Evolutionary conservation across 2,797 vertebrate species (phyloP).

Genomic region (Thalassophryne amazonica): DNA sequence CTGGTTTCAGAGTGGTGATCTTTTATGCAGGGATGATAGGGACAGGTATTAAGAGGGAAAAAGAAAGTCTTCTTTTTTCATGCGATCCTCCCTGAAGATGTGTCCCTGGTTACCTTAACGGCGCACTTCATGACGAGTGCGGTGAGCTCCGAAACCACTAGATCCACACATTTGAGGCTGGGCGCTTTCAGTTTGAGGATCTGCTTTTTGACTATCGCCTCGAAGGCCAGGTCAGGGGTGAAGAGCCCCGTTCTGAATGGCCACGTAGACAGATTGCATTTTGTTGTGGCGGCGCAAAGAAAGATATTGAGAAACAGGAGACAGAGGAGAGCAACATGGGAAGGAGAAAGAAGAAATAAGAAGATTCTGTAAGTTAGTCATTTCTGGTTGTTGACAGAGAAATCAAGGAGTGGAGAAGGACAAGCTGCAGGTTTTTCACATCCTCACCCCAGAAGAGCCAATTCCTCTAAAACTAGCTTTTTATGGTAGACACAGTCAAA

Average conservation of each 20-base stretch:
- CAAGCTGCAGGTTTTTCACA: conserved; percentile 69
- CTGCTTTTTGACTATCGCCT: conserved; percentile 94
- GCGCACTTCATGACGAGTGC: conserved; percentile 89
- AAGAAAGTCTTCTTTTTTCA: conserved; percentile 16
- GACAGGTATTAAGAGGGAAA: conserved; percentile 22
- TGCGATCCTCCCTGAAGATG: conserved; percentile 15
- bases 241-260: conserved; percentile 89
- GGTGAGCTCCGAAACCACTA: conserved; percentile 89
- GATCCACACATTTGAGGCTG: conserved; percentile 91
- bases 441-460: conserved; percentile 26
- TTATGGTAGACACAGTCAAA: not conserved
- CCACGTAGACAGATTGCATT: conserved; percentile 41
- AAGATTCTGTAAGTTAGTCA: conserved; percentile 70
- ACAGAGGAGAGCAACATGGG: conserved; percentile 39
- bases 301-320: conserved; percentile 20
- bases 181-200: conserved; percentile 92
- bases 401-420: conserved; percentile 51
- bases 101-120: conserved; percentile 81
- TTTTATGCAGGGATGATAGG: conserved; percentile 28
- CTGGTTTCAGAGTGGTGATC: conserved; percentile 34
- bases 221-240: conserved; percentile 92
- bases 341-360: conserved; percentile 39
- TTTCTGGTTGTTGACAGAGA: conserved; percentile 50
- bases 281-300: conserved; percentile 29
- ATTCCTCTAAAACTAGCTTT: conserved; percentile 5